Percentiles rank a stretch among this genome's conserved stretches.
These are phyloP conservation scores for Clarias magur DNA, from an alignment of 2,113 vertebrate species.

Conservation along the genomic window DNA sequence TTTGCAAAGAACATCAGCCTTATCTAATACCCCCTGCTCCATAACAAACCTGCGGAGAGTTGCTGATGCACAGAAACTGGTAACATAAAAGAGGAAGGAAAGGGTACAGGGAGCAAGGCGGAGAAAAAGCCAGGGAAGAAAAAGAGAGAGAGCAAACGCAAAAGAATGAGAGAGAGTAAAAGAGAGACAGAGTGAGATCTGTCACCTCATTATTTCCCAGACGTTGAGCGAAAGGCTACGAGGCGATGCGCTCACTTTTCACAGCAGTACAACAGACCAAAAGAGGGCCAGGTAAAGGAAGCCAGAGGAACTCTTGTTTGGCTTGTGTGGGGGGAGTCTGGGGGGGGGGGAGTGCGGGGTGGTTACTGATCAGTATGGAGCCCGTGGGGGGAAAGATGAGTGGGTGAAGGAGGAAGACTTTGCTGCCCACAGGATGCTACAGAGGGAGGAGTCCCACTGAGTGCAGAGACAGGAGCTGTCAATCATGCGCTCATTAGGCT, in stretches of 20 bases:
- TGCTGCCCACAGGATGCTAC: slow-evolving; percentile 51
- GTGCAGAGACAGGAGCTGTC: slow-evolving; percentile 71
- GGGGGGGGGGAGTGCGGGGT: too few relatives aligned
- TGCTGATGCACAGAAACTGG: slow-evolving; percentile 53
- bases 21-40: slow-evolving; percentile 45
- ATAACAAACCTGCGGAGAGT: slow-evolving; percentile 51
- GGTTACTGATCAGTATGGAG: slow-evolving; percentile 54
- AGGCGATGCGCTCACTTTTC: slow-evolving; percentile 36
- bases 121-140: not conserved
- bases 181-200: slow-evolving; percentile 32
- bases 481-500: slow-evolving; percentile 78
- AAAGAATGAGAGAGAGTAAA: slow-evolving; percentile 18
- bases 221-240: slow-evolving; percentile 33
- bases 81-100: slow-evolving; percentile 27
- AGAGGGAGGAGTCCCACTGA: slow-evolving; percentile 60
- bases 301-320: slow-evolving; percentile 33
- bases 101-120: slow-evolving; percentile 12
- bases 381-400: slow-evolving; percentile 52
- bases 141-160: slow-evolving; percentile 34
- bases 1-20: slow-evolving; percentile 52
- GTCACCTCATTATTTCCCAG: slow-evolving; percentile 58
- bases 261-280: not conserved
- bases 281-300: slow-evolving; percentile 9
- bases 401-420: slow-evolving; percentile 53
- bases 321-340: not conserved